Percentiles rank a stretch among this genome's conserved stretches.
phyloP scores from a whole-genome alignment of 2,888 invertebrate genomes.

The Pollenia amentaria region DNA sequence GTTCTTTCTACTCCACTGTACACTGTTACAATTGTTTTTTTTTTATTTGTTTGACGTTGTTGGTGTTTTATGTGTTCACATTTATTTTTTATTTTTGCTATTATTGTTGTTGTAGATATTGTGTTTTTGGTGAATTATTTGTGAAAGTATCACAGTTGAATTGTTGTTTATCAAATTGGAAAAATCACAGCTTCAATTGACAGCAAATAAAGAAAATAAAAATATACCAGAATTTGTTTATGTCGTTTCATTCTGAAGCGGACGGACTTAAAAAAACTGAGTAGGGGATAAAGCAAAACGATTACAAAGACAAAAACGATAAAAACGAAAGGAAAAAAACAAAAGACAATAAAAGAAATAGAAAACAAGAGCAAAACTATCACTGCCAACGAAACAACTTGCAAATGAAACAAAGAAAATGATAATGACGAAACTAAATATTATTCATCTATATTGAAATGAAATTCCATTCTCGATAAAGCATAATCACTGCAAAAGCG shows the following conservation, averaged over 20 bases:
- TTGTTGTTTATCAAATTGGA: constrained; percentile 75
- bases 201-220: constrained; percentile 51
- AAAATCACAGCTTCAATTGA: constrained; percentile 74
- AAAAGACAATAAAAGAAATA: background rate
- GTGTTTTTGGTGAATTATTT: constrained; percentile 67
- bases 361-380: constrained; percentile 33
- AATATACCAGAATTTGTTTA: constrained; percentile 28
- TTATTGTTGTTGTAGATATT: constrained; percentile 32
- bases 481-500: constrained; percentile 49
- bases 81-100: constrained; percentile 32
- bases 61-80: constrained; percentile 43
- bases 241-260: background rate
- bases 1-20: constrained; percentile 17
- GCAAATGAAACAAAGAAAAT: constrained; percentile 58
- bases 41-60: constrained; percentile 2
- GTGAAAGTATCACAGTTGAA: constrained; percentile 72
- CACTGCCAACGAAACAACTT: constrained; percentile 42
- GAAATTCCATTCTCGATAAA: constrained; percentile 58
- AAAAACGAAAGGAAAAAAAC: constrained; percentile 8
- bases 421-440: constrained; percentile 65
- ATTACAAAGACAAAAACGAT: constrained; percentile 28
- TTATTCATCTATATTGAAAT: constrained; percentile 57
- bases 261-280: constrained; percentile 26
- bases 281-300: constrained; percentile 35
- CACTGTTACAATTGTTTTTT: constrained; percentile 27